These are phyloP conservation scores for Artibeus jamaicensis DNA, from an alignment of 2,797 vertebrate genomes.

Conservation along the genomic window DNA sequence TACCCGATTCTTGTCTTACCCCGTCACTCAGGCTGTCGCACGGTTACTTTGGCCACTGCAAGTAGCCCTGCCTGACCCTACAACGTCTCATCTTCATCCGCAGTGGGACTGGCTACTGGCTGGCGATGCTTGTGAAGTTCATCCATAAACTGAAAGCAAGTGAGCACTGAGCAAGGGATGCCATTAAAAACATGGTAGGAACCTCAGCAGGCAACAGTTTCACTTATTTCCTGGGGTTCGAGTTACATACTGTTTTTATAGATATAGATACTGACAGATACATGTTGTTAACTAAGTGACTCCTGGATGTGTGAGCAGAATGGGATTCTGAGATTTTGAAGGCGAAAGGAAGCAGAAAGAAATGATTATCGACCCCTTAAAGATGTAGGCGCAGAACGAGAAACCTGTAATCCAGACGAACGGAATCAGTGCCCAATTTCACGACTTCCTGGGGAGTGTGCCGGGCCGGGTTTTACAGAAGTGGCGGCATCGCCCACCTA, in stretches of 20 bases:
- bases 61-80: neutral
- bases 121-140: neutral
- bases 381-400: neutral
- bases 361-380: conserved; percentile 22
- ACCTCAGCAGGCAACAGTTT: neutral
- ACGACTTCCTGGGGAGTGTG: neutral
- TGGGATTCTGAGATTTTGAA: neutral
- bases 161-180: neutral
- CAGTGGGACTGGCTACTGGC: neutral
- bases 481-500: neutral
- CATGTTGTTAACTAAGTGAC: neutral
- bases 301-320: neutral
- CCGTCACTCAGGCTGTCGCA: neutral
- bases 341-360: neutral
- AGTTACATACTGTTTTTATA: neutral
- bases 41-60: neutral
- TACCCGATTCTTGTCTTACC: neutral
- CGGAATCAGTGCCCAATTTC: neutral
- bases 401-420: neutral
- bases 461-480: neutral
- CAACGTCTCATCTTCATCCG: neutral
- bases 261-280: neutral
- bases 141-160: neutral
- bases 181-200: neutral
- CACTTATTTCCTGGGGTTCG: neutral